Percentiles rank a stretch among this genome's conserved stretches.
Evolutionary conservation across 2,888 invertebrate genomes (phyloP).

Genomic region (Apodemia duryi): DNA sequence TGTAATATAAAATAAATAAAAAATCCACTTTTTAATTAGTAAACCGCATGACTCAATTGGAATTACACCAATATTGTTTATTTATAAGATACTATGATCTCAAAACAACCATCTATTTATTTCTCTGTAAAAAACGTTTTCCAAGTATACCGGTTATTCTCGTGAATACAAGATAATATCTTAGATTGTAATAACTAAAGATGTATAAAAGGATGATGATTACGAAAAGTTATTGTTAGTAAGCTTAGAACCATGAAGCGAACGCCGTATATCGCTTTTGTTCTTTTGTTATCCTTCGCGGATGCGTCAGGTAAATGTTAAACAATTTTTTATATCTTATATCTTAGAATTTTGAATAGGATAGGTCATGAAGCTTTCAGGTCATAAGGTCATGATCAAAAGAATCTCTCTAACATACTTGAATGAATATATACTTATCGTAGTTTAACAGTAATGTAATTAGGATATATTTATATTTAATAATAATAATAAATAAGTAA

Average conservation of each 20-base stretch:
- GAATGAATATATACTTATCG: too few species aligned
- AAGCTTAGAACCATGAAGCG: slow-evolving; percentile 42
- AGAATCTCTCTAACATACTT: too few species aligned
- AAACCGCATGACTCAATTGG: slow-evolving; percentile 1
- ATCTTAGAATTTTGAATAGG: too few species aligned
- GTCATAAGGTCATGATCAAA: too few species aligned
- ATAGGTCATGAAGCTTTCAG: too few species aligned
- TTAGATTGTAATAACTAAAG: slow-evolving; percentile 2
- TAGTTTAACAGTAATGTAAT: too few species aligned
- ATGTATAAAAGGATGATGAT: slow-evolving; percentile 13
- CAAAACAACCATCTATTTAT: slow-evolving; percentile 8
- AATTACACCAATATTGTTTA: slow-evolving; percentile 6
- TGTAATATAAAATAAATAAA: neutral
- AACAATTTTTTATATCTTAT: too few species aligned
- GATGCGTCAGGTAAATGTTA: slow-evolving; percentile 36
- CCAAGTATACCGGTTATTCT: slow-evolving; percentile 6
- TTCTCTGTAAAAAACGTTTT: slow-evolving; percentile 7
- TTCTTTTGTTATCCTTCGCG: slow-evolving; percentile 34
- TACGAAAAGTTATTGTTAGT: slow-evolving; percentile 10
- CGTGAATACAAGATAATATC: slow-evolving; percentile 5
- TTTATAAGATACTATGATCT: slow-evolving; percentile 1
- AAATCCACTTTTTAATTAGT: neutral
- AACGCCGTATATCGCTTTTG: slow-evolving; percentile 41
- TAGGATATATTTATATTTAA: too few species aligned
- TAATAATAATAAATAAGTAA: too few species aligned